These are phyloP conservation scores for Lordiphosa collinella DNA, from an alignment of 1,140 invertebrate genomes.

Conservation along the genomic window DNA sequence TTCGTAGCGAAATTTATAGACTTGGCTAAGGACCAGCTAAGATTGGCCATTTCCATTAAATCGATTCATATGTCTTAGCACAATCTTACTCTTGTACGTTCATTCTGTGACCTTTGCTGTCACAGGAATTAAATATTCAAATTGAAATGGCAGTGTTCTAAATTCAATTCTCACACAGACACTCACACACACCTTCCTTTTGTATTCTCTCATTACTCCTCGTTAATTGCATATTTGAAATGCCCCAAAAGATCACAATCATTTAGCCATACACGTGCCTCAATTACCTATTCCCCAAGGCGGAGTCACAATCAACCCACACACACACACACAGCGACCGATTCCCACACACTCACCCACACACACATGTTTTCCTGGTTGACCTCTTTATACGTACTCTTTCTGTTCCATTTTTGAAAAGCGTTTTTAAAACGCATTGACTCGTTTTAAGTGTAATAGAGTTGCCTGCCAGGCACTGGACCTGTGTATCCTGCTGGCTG, in stretches of 20 bases:
- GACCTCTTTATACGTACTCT: slow-evolving; percentile 16
- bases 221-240: slow-evolving; percentile 51
- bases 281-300: slow-evolving; percentile 61
- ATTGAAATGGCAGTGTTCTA: too few relatives aligned
- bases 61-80: too few relatives aligned
- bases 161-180: background rate
- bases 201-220: slow-evolving; percentile 41
- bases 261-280: slow-evolving; percentile 60
- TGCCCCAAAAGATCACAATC: slow-evolving; percentile 59
- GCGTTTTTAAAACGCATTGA: slow-evolving; percentile 64
- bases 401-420: slow-evolving; percentile 31
- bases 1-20: too few relatives aligned
- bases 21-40: too few relatives aligned
- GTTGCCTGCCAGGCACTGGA: slow-evolving; percentile 52
- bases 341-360: background rate
- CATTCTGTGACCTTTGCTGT: too few relatives aligned
- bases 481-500: background rate
- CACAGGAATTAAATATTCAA: too few relatives aligned
- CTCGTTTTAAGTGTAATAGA: slow-evolving; percentile 73
- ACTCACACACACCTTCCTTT: background rate
- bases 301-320: slow-evolving; percentile 20
- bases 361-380: slow-evolving; percentile 14
- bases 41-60: too few relatives aligned
- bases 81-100: too few relatives aligned
- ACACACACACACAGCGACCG: slow-evolving; percentile 14